phyloP scores from a whole-genome alignment of 2,888 invertebrate species.

The Epinotia bilunana region DNA sequence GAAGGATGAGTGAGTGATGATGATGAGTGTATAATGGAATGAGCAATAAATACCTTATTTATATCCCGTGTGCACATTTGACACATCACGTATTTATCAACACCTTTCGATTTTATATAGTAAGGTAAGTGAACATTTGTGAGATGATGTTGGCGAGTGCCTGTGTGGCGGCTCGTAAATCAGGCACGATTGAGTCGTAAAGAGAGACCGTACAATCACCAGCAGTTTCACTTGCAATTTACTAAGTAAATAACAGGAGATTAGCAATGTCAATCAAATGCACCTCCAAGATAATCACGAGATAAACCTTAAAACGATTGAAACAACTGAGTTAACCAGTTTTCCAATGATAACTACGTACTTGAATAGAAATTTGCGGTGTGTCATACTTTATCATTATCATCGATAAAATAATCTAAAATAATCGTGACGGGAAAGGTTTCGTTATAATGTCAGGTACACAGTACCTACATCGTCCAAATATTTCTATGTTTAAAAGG shows the following conservation, averaged over 20 bases:
- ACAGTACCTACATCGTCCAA: slow-evolving; percentile 10
- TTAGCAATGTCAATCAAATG: slow-evolving; percentile 46
- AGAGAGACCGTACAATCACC: slow-evolving; percentile 48
- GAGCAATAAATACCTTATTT: slow-evolving; percentile 40
- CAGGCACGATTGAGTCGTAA: slow-evolving; percentile 51
- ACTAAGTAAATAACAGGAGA: slow-evolving; percentile 47
- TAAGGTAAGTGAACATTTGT: slow-evolving; percentile 3
- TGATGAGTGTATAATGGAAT: not conserved
- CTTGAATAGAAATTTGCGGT: slow-evolving; percentile 36
- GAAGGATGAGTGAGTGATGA: too few relatives aligned
- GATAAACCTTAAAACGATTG: slow-evolving; percentile 37
- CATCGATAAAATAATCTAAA: slow-evolving; percentile 39
- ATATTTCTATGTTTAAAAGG: slow-evolving; percentile 35
- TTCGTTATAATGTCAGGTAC: slow-evolving; percentile 35
- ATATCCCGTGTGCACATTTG: slow-evolving; percentile 41
- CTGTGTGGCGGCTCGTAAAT: slow-evolving; percentile 12
- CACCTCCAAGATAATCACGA: slow-evolving; percentile 34
- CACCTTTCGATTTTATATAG: slow-evolving; percentile 6
- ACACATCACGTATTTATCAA: slow-evolving; percentile 27
- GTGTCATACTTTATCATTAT: slow-evolving; percentile 38
- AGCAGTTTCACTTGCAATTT: slow-evolving; percentile 52
- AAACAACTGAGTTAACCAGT: slow-evolving; percentile 34
- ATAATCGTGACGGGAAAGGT: slow-evolving; percentile 31
- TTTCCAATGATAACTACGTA: slow-evolving; percentile 34
- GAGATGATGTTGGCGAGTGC: slow-evolving; percentile 15